Conservation (phyloP, 2,888 invertebrate genomes). For the Lepidocyrtinus sp. region DNA sequence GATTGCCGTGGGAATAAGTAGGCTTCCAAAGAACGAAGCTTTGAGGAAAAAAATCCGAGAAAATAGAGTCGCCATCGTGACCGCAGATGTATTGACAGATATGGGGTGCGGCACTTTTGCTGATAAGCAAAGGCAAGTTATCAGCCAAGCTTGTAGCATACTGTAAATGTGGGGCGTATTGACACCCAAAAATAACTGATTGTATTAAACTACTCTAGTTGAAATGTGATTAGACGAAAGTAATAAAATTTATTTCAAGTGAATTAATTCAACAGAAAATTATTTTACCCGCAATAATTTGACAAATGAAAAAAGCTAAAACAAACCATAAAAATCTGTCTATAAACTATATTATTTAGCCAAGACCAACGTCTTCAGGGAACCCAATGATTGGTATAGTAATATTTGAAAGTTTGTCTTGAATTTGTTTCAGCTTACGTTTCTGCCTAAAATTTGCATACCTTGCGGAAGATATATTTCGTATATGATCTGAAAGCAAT, state of each 20-base stretch:
- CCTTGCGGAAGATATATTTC: no score
- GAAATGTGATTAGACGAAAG: neutral
- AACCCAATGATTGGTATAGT: no score
- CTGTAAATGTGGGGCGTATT: conserved; percentile 22
- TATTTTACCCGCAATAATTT: neutral
- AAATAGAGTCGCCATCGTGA: conserved; percentile 66
- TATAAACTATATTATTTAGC: neutral
- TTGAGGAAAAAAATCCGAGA: conserved; percentile 61
- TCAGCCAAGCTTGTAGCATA: conserved; percentile 66
- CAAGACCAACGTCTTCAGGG: no score
- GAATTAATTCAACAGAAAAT: neutral
- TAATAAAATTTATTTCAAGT: neutral
- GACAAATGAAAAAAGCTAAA: neutral
- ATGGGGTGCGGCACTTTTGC: conserved; percentile 68
- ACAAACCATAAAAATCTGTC: neutral
- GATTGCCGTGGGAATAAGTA: conserved; percentile 46
- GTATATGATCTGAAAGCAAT: no score
- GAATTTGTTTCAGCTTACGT: no score
- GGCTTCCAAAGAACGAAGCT: conserved; percentile 44
- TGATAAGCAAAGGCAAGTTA: conserved; percentile 67
- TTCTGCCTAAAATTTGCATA: no score
- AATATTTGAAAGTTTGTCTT: no score
- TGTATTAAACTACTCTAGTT: no score
- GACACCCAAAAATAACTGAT: no score
- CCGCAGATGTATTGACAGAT: conserved; percentile 68